Evolutionary conservation across 2,797 vertebrate species (phyloP).

Genomic region (Mionectes olivaceus): DNA sequence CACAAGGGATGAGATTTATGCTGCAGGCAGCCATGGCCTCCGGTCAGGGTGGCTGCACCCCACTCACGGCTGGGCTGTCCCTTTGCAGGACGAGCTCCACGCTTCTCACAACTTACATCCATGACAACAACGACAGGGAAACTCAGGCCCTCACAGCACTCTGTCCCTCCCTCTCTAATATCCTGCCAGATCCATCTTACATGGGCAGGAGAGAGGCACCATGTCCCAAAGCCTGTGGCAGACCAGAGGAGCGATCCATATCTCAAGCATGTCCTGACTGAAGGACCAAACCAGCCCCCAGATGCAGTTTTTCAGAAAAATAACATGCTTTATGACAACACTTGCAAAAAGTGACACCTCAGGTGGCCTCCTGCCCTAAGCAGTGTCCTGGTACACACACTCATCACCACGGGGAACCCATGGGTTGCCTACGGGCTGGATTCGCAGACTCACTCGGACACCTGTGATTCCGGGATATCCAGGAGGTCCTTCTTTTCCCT

Average conservation of each 20-base stretch:
- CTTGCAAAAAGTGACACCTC: neutral
- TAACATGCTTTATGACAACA: neutral
- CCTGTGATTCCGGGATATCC: slow-evolving; percentile 89
- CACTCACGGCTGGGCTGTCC: neutral
- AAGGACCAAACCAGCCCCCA: neutral
- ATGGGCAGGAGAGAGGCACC: neutral
- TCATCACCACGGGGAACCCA: neutral
- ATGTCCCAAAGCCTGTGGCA: neutral
- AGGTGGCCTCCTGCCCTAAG: neutral
- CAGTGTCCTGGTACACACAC: neutral
- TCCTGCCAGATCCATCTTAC: neutral
- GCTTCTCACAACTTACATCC: neutral
- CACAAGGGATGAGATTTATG: rapidly evolving
- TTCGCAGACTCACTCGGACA: slow-evolving; percentile 86
- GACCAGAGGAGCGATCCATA: neutral
- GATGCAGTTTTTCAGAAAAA: neutral
- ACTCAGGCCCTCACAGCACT: neutral
- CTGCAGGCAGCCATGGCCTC: neutral
- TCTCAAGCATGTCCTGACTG: rapidly evolving
- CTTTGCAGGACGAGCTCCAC: neutral
- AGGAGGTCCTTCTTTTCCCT: slow-evolving; percentile 90
- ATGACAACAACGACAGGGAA: neutral
- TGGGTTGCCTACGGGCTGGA: neutral
- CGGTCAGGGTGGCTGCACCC: neutral
- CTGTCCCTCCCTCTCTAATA: neutral